phyloP scores from a whole-genome alignment of 2,113 vertebrate species.

The Beaufortia kweichowensis region DNA sequence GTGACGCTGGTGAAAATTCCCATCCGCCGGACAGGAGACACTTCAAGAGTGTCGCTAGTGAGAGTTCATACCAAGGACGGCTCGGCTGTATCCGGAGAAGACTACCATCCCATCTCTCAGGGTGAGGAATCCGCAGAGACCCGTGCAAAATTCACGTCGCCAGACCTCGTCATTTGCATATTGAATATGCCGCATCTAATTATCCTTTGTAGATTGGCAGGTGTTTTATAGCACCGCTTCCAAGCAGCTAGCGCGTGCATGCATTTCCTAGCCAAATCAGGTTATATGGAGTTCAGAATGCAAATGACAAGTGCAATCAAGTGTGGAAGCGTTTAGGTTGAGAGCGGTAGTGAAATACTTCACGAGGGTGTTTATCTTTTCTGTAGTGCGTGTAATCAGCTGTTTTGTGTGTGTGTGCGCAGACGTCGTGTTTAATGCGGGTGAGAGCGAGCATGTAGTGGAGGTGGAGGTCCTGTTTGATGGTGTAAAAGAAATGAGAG shows the following conservation, averaged over 20 bases:
- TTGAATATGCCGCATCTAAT: constrained; percentile 32
- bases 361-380: constrained; percentile 16
- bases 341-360: not conserved
- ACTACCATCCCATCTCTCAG: constrained; percentile 91
- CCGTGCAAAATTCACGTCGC: not conserved
- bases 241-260: constrained; percentile 14
- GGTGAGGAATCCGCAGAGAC: constrained; percentile 67
- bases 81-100: constrained; percentile 89
- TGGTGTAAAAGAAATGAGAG: constrained; percentile 87
- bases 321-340: constrained; percentile 14
- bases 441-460: constrained; percentile 83
- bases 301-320: constrained; percentile 28
- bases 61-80: constrained; percentile 95
- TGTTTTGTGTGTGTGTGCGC: constrained; percentile 49
- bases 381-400: not conserved
- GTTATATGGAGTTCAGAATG: constrained; percentile 36
- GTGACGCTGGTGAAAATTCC: constrained; percentile 81
- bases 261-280: constrained; percentile 18
- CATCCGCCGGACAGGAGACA: constrained; percentile 86
- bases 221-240: constrained; percentile 2
- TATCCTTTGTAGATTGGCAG: constrained; percentile 33
- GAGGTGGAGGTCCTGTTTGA: constrained; percentile 89
- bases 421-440: constrained; percentile 90
- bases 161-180: constrained; percentile 26
- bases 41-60: constrained; percentile 87